Evolutionary conservation across 2,113 vertebrate species (phyloP), one percentile per base, ranked within the genome.

Genomic region (Cephalopholis sonnerati): DNA sequence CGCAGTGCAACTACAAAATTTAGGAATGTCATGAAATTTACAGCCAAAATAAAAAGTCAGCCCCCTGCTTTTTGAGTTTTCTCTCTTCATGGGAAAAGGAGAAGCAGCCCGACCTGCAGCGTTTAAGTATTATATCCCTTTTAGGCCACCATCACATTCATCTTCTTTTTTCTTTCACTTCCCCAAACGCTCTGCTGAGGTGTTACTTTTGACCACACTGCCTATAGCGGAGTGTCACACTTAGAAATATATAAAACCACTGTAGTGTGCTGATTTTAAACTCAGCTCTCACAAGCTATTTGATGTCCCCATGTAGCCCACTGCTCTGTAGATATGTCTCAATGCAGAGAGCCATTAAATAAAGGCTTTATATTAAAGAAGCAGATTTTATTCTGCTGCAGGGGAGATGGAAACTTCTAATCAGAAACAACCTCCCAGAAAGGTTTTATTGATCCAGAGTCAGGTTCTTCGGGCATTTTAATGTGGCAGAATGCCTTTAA

Each of bases 161-260:
- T 77, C 77, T 68, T 27, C n/a, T 15, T 25, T 20, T 71, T 62
- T 24, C 9, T 8, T 32, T 62, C 13, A 51, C 2, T 7, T 39
- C 29, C 70, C 46, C 20, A n/a, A 46, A 39, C 3, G 11, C 64
- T 81, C 36, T 87, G 84, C 74, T 74, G 81, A 83, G 63, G 63
- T 71, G 68, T 63, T 66, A 48, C 61, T 73, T 79, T 83, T 22
- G 58, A 55, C 39, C 48, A 44, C 16, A 50, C 15, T 50, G 65
- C 36, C 66, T 50, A 10, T 25, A 81, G 62, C 36, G 48, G 12
- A 54, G 53, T 54, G 59, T 81, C 64, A 73, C 58, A 53, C 69
- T 74, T 58, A 59, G 36, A 73, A 74, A 64, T 63, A 57, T 63
- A 57, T 27, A 53, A 51, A 83, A 66, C 11, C 64, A n/a, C 77